phyloP scores from a whole-genome alignment of 2,797 vertebrate species.

The Epinephelus malabaricus region DNA sequence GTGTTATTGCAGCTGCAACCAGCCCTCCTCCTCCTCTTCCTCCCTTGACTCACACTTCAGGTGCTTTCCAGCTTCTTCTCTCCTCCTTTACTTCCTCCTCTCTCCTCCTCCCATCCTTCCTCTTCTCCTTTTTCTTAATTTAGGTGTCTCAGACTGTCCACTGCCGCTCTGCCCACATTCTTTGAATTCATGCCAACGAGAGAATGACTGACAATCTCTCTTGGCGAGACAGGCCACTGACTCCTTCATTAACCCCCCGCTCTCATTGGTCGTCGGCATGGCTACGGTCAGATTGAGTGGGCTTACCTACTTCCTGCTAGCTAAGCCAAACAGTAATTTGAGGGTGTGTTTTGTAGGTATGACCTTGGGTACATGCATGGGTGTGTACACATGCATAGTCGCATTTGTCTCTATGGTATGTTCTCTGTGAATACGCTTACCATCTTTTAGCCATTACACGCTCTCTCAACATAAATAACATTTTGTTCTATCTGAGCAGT shows the following conservation, averaged over 20 bases:
- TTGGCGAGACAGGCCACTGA: slow-evolving; percentile 53
- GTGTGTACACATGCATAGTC: slow-evolving; percentile 43
- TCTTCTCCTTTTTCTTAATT: slow-evolving; percentile 1
- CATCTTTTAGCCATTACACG: slow-evolving; percentile 33
- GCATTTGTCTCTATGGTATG: slow-evolving; percentile 45
- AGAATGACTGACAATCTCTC: slow-evolving; percentile 61
- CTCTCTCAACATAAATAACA: slow-evolving; percentile 2
- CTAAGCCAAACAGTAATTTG: slow-evolving; percentile 75
- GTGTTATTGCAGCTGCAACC: slow-evolving; percentile 82
- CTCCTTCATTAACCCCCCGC: slow-evolving; percentile 67
- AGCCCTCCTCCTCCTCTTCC: slow-evolving; percentile 51
- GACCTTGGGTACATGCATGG: slow-evolving; percentile 58
- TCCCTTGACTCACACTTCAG: slow-evolving; percentile 77
- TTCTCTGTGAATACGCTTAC: slow-evolving; percentile 29
- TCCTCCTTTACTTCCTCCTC: slow-evolving; percentile 48
- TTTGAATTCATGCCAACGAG: slow-evolving; percentile 56
- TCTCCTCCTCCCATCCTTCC: not conserved
- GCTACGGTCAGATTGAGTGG: slow-evolving; percentile 62
- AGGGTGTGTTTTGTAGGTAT: slow-evolving; percentile 71
- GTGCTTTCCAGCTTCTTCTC: slow-evolving; percentile 75
- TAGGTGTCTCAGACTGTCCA: slow-evolving; percentile 39
- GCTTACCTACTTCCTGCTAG: slow-evolving; percentile 69
- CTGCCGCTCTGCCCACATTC: slow-evolving; percentile 54
- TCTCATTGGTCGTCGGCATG: slow-evolving; percentile 50
- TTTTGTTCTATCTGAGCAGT: slow-evolving; percentile 9